Evolutionary conservation across 1,140 invertebrate species (phyloP), one percentile per base, ranked within the genome.

Genomic region (Steinernema feltiae): DNA sequence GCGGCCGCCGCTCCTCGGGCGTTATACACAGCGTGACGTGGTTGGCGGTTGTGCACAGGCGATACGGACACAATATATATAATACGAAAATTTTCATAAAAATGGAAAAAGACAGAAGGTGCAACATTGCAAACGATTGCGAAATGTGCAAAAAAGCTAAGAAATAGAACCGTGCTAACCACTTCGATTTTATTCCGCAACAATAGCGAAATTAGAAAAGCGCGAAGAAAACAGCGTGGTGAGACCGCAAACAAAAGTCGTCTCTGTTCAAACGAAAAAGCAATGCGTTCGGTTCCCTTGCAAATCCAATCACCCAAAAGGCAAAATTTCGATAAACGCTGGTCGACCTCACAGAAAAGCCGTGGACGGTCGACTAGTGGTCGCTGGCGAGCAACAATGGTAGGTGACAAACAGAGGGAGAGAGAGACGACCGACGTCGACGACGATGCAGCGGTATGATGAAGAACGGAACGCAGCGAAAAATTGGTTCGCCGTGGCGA

Each of bases 401-500:
- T n/a, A n/a, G n/a, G 41, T 46, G 41, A 63, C 35, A 63, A n/a
- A 63, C 53, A 17, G 53, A 63, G 53, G 7, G 53, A 21, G 53
- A 21, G 24, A 63, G 7, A 27, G 12, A 7, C 24, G 53, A 27
- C 24, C 15, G 15, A 63, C 53, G 24, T 15, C 53, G 7, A 46
- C 41, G n/a, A n/a, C n/a, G n/a, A n/a, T n/a, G n/a, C 41, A 46
- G 41, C 41, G 41, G 7, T n/a, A n/a, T 7, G 7, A 46, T 46
- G 41, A 46, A 46, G 53, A 63, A 21, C 12, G 53, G 24, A 63
- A 3, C 15, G 53, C 53, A 63, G 53, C 53, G 53, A 63, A 63
- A 63, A 63, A 63, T 63, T 63, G 53, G 53, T 63, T 63, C 53
- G 53, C 24, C 53, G 53, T 63, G n/a, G n/a, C n/a, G 53, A 63